Evolutionary conservation across 2,888 invertebrate genomes (phyloP).

Genomic region (Melipona bicolor): DNA sequence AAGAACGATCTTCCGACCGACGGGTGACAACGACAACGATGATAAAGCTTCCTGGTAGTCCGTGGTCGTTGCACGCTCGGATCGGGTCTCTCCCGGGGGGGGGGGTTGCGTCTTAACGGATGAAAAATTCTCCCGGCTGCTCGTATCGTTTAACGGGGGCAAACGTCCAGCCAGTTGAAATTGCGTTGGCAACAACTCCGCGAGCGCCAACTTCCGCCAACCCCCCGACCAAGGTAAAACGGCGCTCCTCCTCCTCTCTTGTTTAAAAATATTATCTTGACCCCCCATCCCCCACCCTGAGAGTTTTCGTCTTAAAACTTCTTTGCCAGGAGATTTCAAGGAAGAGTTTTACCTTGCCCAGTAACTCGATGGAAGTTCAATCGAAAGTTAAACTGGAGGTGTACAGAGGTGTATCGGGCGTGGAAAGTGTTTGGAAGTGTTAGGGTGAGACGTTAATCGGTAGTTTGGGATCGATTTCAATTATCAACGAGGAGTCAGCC

Average conservation of each 20-base stretch:
- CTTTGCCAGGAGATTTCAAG: background rate
- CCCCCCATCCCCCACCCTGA: too few species aligned
- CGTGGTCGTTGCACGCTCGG: conserved; percentile 46
- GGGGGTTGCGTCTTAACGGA: conserved; percentile 24
- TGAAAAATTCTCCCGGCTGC: conserved; percentile 36
- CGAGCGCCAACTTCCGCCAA: background rate
- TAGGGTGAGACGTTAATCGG: conserved; percentile 27
- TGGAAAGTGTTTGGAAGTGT: background rate
- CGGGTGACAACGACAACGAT: conserved; percentile 60
- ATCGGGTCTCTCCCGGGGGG: background rate
- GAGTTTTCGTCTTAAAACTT: background rate
- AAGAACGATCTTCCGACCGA: conserved; percentile 43
- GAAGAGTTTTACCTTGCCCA: background rate
- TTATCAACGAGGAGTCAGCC: background rate
- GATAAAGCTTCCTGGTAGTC: conserved; percentile 52
- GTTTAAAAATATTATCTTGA: background rate
- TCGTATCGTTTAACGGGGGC: conserved; percentile 34
- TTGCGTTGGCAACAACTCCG: conserved; percentile 22
- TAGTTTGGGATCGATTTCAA: conserved; percentile 7
- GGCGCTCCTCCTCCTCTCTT: background rate
- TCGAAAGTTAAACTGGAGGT: background rate
- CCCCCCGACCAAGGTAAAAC: background rate
- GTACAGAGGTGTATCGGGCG: background rate
- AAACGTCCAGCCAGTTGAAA: conserved; percentile 22
- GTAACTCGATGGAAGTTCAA: background rate